These are phyloP conservation scores for Ectemnius continuus DNA, from an alignment of 2,888 invertebrate genomes.

Conservation along the genomic window DNA sequence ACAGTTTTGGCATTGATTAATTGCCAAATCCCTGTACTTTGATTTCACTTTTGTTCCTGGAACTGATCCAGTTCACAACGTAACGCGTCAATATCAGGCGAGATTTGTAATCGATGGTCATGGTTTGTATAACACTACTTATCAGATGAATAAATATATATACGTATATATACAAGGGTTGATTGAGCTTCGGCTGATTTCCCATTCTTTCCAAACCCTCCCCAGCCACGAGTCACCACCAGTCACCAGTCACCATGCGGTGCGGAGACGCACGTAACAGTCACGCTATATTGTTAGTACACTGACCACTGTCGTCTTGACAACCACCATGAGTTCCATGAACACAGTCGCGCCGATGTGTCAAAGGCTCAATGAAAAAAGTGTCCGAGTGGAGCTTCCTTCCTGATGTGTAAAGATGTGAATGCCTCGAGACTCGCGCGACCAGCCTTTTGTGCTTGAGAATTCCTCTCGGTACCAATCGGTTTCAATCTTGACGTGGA, in stretches of 20 bases:
- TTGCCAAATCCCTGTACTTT: no score
- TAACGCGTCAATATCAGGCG: conserved; percentile 21
- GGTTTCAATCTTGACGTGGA: no score
- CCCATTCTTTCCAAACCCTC: not conserved
- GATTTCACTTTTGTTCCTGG: conserved; percentile 5
- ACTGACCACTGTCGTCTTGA: conserved; percentile 61
- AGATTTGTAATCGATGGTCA: conserved; percentile 38
- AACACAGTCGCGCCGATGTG: conserved; percentile 69
- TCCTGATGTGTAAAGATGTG: conserved; percentile 67
- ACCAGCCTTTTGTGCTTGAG: conserved; percentile 44
- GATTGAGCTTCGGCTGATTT: not conserved
- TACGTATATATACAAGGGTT: conserved; percentile 32
- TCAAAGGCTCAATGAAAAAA: conserved; percentile 64
- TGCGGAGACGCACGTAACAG: not conserved
- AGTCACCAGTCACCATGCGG: not conserved
- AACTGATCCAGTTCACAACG: no score
- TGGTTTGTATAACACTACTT: conserved; percentile 51
- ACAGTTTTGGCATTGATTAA: no score
- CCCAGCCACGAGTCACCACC: not conserved
- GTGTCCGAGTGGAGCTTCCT: conserved; percentile 54
- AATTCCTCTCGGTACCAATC: conserved; percentile 28
- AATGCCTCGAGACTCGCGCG: conserved; percentile 51
- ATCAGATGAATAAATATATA: conserved; percentile 35
- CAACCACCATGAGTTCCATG: conserved; percentile 65
- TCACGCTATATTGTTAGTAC: conserved; percentile 55